Base-by-base conservation (phyloP, 2,113 vertebrate genomes). In the Formicarius rufipectus region DNA sequence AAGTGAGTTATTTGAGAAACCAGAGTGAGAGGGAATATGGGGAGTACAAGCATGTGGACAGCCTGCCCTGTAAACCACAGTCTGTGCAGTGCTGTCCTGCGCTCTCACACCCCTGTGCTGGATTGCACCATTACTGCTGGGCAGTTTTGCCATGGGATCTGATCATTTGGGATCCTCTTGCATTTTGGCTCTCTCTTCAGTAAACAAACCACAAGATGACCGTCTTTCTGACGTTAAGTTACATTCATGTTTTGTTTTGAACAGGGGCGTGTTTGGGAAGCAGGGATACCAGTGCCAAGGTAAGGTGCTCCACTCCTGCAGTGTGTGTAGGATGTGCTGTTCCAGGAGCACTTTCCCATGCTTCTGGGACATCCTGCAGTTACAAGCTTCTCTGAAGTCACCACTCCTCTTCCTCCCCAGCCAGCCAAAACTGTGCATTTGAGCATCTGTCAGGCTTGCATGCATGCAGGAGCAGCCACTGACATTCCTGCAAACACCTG, bases 201-300 rank as follows among this genome's bases (percentile, higher is more conserved):
- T 37, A 47, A 93, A 58, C 1, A 7, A 18, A 63, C 40, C 80
- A 39, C 23, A 27, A 39, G 67, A 83, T 0, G 6, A 40, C 47
- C 4, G 1, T 12, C 28, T 42, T 92, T 72, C 45, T 73, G 63
- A 67, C 12, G 4, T 33, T 90, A 40, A 91, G 27, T 53, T 28
- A 45, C 52, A 22, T 60, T 84, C 9, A 0, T 88, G 19, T 95
- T 86, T 96, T 97, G 31, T 98, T 96, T 97, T 93, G 49, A 77
- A 88, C 97, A 99, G 99, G 99, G 99, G 99, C 64, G 98, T 99
- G 37, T 99, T 99, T 98, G 99, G 99, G 69, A 99, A 99, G 92
- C 99, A 99, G 90, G 99, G 99, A 66, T 99, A 99, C 97, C 99
- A 99, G 97, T 99, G 99, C 97, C 99, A 99, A 98, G 98, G 99